A percentile compares a stretch with the other conserved stretches of the same genome.
These are phyloP conservation scores for Lithobates pipiens DNA, from an alignment of 2,797 vertebrate genomes.

Conservation along the genomic window DNA sequence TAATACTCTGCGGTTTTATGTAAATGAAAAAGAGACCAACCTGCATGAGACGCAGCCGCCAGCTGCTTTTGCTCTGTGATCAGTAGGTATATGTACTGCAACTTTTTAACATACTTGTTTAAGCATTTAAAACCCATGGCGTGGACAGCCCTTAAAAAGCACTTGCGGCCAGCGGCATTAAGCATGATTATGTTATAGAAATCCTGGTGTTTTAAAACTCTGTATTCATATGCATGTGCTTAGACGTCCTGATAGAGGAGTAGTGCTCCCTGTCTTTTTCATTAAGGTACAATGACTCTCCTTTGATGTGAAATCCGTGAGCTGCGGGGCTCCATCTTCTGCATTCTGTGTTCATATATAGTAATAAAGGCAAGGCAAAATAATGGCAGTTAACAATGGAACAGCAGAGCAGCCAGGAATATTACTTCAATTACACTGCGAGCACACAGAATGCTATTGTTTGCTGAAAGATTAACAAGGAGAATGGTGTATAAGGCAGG, in stretches of 20 bases:
- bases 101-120: constrained; percentile 51
- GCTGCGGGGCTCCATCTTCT: constrained; percentile 52
- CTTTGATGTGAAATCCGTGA: constrained; percentile 50
- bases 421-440: constrained; percentile 57
- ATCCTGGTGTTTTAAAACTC: constrained; percentile 13
- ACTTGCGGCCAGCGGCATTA: constrained; percentile 39
- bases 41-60: constrained; percentile 14
- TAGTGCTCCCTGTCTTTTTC: constrained; percentile 39
- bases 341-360: constrained; percentile 46
- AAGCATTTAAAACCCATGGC: constrained; percentile 41
- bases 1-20: constrained; percentile 52
- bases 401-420: constrained; percentile 45
- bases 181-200: constrained; percentile 48
- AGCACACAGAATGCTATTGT: constrained; percentile 55
- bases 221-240: constrained; percentile 50
- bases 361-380: constrained; percentile 40
- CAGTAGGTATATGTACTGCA: constrained; percentile 13
- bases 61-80: constrained; percentile 38
- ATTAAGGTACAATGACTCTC: constrained; percentile 48
- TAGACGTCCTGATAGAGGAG: constrained; percentile 35
- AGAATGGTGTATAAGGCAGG: constrained; percentile 38
- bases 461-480: constrained; percentile 54
- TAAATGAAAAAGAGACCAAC: constrained; percentile 37
- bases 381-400: constrained; percentile 55
- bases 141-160: constrained; percentile 42